Percentiles rank a stretch among this genome's conserved stretches.
Conservation (phyloP, 2,797 vertebrate genomes). For the Sebastes jordani region DNA sequence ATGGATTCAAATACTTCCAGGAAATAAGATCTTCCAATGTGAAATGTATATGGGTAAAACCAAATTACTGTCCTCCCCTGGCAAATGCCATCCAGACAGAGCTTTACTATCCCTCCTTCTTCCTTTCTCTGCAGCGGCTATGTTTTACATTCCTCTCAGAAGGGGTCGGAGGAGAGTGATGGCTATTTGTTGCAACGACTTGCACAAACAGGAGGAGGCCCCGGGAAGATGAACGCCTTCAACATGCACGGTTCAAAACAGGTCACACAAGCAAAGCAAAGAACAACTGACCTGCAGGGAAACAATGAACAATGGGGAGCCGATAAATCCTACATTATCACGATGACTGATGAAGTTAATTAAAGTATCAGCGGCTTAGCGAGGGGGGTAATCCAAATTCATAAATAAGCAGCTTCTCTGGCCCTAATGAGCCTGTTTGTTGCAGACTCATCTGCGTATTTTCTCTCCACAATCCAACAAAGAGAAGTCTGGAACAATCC, state of each 20-base stretch:
- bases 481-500: conserved; percentile 16
- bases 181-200: conserved; percentile 23
- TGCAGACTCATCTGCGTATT: conserved; percentile 35
- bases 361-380: conserved; percentile 65
- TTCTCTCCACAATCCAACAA: conserved; percentile 23
- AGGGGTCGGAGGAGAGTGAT: conserved; percentile 7
- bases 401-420: conserved; percentile 58
- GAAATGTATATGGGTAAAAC: conserved; percentile 3
- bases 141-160: background rate
- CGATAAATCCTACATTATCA: conserved; percentile 46
- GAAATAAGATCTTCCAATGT: conserved; percentile 19
- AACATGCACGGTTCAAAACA: conserved; percentile 39
- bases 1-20: conserved; percentile 1
- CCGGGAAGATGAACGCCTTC: conserved; percentile 19
- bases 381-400: conserved; percentile 53
- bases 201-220: conserved; percentile 1
- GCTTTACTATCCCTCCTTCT: background rate
- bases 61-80: background rate
- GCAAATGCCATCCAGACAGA: background rate
- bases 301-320: conserved; percentile 43
- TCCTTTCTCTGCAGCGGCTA: background rate
- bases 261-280: conserved; percentile 31
- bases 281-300: conserved; percentile 33
- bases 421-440: conserved; percentile 61
- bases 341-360: conserved; percentile 73